Percentiles rank a stretch among this genome's conserved stretches.
Conservation (phyloP, 1,140 invertebrate genomes). For the Heterodera schachtii region DNA sequence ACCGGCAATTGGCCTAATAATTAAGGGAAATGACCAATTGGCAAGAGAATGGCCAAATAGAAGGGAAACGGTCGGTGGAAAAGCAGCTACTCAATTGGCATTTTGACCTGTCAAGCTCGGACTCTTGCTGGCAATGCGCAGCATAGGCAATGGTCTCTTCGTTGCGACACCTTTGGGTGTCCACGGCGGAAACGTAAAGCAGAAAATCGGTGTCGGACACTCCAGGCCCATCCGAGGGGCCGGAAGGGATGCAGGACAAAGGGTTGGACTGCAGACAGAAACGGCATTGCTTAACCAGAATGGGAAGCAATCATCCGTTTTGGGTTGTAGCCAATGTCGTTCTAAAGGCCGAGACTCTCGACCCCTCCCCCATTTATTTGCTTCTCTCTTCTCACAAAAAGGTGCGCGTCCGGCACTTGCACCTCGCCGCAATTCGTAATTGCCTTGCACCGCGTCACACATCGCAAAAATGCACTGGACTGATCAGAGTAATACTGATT, state of each 20-base stretch:
- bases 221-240: slow-evolving; percentile 42
- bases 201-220: slow-evolving; percentile 73
- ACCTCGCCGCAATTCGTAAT: slow-evolving; percentile 62
- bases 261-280: slow-evolving; percentile 46
- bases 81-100: not conserved
- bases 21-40: slow-evolving; percentile 54
- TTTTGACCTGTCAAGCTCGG: slow-evolving; percentile 68
- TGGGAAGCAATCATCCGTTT: not conserved
- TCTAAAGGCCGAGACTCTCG: too few species aligned
- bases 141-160: slow-evolving; percentile 93
- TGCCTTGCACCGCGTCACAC: slow-evolving; percentile 44
- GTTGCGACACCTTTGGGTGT: slow-evolving; percentile 85
- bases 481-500: slow-evolving; percentile 42
- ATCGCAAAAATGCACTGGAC: slow-evolving; percentile 24
- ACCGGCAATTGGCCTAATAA: slow-evolving; percentile 86
- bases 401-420: slow-evolving; percentile 52
- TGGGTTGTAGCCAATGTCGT: too few species aligned
- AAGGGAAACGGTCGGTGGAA: too few species aligned
- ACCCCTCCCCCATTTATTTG: too few species aligned
- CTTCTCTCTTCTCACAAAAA: slow-evolving; percentile 48
- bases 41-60: too few species aligned
- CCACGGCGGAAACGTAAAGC: slow-evolving; percentile 90
- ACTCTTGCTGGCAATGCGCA: slow-evolving; percentile 96
- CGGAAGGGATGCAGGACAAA: slow-evolving; percentile 48
- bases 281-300: slow-evolving; percentile 37